phyloP scores from a whole-genome alignment of 2,888 invertebrate species.

The Heteromurus nitidus region DNA sequence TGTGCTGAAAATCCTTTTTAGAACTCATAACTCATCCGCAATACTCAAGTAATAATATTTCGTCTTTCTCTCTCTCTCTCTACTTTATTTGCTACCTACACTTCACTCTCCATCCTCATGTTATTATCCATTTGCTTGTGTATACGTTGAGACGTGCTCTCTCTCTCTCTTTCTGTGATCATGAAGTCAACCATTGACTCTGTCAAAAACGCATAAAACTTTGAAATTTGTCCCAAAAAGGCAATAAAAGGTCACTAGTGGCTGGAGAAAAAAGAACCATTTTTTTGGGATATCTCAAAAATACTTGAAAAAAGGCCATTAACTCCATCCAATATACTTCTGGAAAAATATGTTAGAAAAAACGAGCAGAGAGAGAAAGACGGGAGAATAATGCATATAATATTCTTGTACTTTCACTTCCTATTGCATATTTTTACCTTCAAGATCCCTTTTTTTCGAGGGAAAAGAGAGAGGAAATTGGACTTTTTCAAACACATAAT shows the following conservation, averaged over 20 bases:
- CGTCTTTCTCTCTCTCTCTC: slow-evolving; percentile 23
- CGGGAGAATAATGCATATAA: slow-evolving; percentile 9
- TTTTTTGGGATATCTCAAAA: slow-evolving; percentile 36
- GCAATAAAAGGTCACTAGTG: slow-evolving; percentile 65
- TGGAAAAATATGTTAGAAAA: slow-evolving; percentile 26
- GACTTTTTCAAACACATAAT: slow-evolving; percentile 20
- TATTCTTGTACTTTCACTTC: slow-evolving; percentile 7
- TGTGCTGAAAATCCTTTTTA: slow-evolving; percentile 50
- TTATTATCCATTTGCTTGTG: slow-evolving; percentile 1
- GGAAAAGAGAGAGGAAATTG: slow-evolving; percentile 35
- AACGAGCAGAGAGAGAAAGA: background rate
- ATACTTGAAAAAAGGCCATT: slow-evolving; percentile 47
- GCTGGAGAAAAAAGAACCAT: slow-evolving; percentile 45
- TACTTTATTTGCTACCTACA: slow-evolving; percentile 3
- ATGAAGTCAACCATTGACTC: slow-evolving; percentile 53
- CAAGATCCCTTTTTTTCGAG: slow-evolving; percentile 7
- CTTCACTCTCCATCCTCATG: background rate
- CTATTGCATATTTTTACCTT: slow-evolving; percentile 27
- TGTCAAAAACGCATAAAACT: slow-evolving; percentile 64
- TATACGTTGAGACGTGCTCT: background rate
- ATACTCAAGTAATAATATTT: slow-evolving; percentile 32
- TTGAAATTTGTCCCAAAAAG: slow-evolving; percentile 68
- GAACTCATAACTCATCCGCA: slow-evolving; percentile 49
- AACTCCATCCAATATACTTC: slow-evolving; percentile 40
- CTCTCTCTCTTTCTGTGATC: slow-evolving; percentile 12